A percentile compares a stretch with the other conserved stretches of the same genome.
Evolutionary conservation across 2,797 vertebrate species (phyloP).

Genomic region (Fundulus diaphanus): DNA sequence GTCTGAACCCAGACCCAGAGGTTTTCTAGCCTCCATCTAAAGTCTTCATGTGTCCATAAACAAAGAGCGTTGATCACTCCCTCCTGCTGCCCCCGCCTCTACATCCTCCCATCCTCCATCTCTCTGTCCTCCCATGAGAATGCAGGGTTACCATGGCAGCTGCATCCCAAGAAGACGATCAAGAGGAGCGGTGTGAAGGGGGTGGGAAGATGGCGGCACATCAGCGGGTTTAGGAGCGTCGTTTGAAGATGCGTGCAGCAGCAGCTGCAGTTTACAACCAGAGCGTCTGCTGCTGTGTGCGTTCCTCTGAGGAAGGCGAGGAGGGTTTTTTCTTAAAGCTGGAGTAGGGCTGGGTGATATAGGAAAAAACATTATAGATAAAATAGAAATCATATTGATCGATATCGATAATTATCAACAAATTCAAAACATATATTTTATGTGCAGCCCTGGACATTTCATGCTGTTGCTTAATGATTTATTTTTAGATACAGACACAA

Average conservation of each 20-base stretch:
- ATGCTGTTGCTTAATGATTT: no score
- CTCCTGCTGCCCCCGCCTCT: slow-evolving; percentile 11
- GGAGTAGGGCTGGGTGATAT: no score
- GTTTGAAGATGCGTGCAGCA: not conserved
- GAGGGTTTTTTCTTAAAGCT: no score
- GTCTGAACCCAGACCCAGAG: not conserved
- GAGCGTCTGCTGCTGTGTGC: not conserved
- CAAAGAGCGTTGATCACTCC: slow-evolving; percentile 19
- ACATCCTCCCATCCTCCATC: slow-evolving; percentile 30
- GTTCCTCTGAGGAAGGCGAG: not conserved
- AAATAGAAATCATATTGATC: no score
- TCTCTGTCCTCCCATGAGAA: slow-evolving; percentile 14
- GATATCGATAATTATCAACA: no score
- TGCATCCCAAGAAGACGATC: slow-evolving; percentile 12
- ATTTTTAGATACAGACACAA: no score
- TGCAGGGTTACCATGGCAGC: slow-evolving; percentile 27
- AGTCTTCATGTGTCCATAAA: not conserved
- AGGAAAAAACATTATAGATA: no score
- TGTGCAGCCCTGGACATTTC: no score
- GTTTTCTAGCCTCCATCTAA: not conserved
- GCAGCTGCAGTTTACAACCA: slow-evolving; percentile 1
- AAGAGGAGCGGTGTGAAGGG: not conserved
- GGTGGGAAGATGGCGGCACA: slow-evolving; percentile 8
- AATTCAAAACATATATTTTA: no score
- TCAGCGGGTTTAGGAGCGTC: not conserved